Evolutionary conservation across 2,113 vertebrate species (phyloP).

Genomic region (Pseudonaja textilis): DNA sequence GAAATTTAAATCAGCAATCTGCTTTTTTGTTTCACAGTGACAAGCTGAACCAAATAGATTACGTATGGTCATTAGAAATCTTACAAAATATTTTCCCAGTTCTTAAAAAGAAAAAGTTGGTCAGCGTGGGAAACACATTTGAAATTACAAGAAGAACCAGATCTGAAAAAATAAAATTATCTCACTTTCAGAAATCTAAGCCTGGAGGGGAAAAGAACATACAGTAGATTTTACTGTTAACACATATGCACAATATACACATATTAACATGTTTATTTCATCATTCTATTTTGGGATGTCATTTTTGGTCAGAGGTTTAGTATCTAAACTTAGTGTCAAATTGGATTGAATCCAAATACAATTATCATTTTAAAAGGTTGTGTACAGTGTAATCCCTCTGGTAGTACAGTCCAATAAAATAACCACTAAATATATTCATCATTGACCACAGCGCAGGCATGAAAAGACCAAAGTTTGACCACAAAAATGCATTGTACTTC

Average conservation of each 20-base stretch:
- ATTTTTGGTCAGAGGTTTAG: conserved; percentile 42
- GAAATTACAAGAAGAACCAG: not conserved
- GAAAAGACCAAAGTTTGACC: not conserved
- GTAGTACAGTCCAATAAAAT: accelerated
- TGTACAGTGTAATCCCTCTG: conserved; percentile 2
- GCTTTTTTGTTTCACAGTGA: not conserved
- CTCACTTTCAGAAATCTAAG: conserved; percentile 25
- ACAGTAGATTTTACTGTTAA: not conserved
- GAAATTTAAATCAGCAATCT: conserved; percentile 7
- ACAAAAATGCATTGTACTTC: not conserved
- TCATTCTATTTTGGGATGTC: conserved; percentile 32
- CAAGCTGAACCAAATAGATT: not conserved
- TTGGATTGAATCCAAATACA: conserved; percentile 44
- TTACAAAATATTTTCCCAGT: not conserved
- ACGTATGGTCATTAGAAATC: not conserved
- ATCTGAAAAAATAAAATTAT: accelerated
- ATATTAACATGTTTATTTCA: conserved; percentile 7
- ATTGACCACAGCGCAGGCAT: not conserved
- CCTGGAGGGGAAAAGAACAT: not conserved
- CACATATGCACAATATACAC: not conserved
- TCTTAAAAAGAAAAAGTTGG: accelerated
- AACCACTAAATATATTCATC: conserved; percentile 8
- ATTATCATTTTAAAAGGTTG: conserved; percentile 45
- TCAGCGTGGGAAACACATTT: not conserved
- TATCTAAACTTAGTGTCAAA: conserved; percentile 47